A percentile compares a stretch with the other conserved stretches of the same genome.
Evolutionary conservation across 1,140 invertebrate genomes (phyloP).

Genomic region (Drosophila funebris): DNA sequence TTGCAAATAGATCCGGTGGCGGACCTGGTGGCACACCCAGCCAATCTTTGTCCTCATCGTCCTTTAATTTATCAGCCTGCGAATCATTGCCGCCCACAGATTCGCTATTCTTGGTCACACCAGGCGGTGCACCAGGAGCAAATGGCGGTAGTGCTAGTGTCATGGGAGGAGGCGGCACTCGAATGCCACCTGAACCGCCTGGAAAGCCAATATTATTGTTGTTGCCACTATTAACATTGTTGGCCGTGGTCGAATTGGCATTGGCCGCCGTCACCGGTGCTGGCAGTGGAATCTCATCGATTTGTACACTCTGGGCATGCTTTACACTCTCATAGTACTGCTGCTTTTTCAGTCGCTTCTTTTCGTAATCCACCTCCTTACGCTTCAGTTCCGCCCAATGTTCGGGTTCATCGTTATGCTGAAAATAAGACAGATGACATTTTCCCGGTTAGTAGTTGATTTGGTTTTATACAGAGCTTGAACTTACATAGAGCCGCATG

Average conservation of each 20-base stretch:
- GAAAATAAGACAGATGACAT: conserved; percentile 51
- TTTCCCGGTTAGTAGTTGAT: background rate
- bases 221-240: background rate
- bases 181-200: conserved; percentile 43
- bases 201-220: conserved; percentile 5
- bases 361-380: conserved; percentile 96
- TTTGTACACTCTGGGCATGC: conserved; percentile 96
- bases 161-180: conserved; percentile 74
- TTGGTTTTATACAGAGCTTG: background rate
- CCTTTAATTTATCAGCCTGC: conserved; percentile 55
- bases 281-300: conserved; percentile 98
- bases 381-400: conserved; percentile 96
- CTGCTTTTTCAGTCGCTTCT: conserved; percentile 92
- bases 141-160: conserved; percentile 74
- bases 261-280: conserved; percentile 84
- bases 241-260: background rate
- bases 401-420: conserved; percentile 98
- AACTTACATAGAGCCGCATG: conserved; percentile 97
- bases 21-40: conserved; percentile 95
- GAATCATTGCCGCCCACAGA: background rate
- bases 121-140: conserved; percentile 74
- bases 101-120: conserved; percentile 64
- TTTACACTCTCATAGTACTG: conserved; percentile 97
- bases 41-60: conserved; percentile 85
- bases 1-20: conserved; percentile 88